These are phyloP conservation scores for Himalopsyche anomala DNA, from an alignment of 2,888 invertebrate genomes.

Conservation along the genomic window DNA sequence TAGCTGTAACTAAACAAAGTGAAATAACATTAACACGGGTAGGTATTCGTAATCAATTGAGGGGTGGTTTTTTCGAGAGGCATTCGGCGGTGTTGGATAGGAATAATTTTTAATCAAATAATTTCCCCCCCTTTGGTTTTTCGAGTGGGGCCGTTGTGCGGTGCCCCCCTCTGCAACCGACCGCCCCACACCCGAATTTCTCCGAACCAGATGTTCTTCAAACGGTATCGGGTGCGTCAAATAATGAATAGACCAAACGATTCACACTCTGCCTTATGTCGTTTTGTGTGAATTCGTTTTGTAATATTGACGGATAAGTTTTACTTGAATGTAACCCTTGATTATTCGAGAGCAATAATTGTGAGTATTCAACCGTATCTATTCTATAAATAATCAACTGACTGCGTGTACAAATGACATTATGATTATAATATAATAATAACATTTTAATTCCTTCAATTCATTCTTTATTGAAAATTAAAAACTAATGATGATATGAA, in stretches of 20 bases:
- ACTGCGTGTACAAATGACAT: background rate
- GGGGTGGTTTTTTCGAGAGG: slow-evolving; percentile 54
- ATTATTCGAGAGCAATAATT: slow-evolving; percentile 13
- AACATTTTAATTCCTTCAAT: too few relatives aligned
- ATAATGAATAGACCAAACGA: slow-evolving; percentile 8
- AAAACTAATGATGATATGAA: too few relatives aligned
- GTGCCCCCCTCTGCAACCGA: background rate
- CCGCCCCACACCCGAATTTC: background rate
- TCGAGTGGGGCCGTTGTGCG: slow-evolving; percentile 57
- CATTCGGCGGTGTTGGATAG: slow-evolving; percentile 63
- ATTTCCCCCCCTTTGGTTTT: slow-evolving; percentile 64
- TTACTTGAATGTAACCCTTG: slow-evolving; percentile 2
- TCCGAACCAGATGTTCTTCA: slow-evolving; percentile 59
- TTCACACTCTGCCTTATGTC: slow-evolving; percentile 34
- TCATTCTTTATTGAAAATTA: too few relatives aligned
- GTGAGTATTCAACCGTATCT: background rate
- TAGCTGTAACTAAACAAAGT: slow-evolving; percentile 27
- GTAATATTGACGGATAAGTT: slow-evolving; percentile 4
- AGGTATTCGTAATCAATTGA: slow-evolving; percentile 35
- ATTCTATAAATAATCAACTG: background rate
- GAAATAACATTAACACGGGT: slow-evolving; percentile 36
- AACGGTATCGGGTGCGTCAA: background rate
- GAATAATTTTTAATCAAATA: slow-evolving; percentile 66
- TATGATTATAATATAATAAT: too few relatives aligned
- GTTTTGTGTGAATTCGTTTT: slow-evolving; percentile 16